Evolutionary conservation across 2,113 vertebrate species (phyloP).

Genomic region (Turnix velox): DNA sequence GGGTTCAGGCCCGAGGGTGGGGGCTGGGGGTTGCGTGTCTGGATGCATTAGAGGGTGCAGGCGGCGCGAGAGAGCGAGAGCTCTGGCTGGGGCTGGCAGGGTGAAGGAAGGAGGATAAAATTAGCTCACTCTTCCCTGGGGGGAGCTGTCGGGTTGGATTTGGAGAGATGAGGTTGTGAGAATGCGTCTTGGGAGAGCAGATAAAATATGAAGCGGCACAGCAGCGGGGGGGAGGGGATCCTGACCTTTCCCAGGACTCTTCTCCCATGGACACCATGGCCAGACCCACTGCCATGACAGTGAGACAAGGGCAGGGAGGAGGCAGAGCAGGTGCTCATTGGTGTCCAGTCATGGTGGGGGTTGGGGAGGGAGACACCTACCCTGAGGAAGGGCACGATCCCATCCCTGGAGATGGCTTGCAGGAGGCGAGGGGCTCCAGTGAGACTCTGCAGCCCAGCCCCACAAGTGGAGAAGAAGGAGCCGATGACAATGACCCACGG

Average conservation of each 20-base stretch:
- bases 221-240: background rate
- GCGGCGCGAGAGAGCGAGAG: background rate
- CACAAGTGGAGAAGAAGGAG: constrained; percentile 97
- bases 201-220: background rate
- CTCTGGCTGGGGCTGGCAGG: background rate
- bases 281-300: accelerated
- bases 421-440: constrained; percentile 93
- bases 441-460: constrained; percentile 93
- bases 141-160: constrained; percentile 61
- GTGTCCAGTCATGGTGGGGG: too few relatives aligned
- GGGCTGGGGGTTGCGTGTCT: background rate
- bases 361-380: constrained; percentile 77
- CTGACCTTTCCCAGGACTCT: background rate
- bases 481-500: constrained; percentile 98
- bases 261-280: background rate
- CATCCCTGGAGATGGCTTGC: constrained; percentile 92
- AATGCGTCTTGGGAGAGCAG: constrained; percentile 40
- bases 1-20: accelerated
- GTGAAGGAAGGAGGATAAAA: constrained; percentile 42
- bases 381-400: constrained; percentile 93
- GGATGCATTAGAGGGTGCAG: background rate
- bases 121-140: constrained; percentile 50
- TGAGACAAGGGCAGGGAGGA: background rate
- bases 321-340: background rate
- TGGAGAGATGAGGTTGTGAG: constrained; percentile 40